These are phyloP conservation scores for Ceratosolen fusciceps DNA, from an alignment of 1,140 invertebrate genomes.

Conservation along the genomic window DNA sequence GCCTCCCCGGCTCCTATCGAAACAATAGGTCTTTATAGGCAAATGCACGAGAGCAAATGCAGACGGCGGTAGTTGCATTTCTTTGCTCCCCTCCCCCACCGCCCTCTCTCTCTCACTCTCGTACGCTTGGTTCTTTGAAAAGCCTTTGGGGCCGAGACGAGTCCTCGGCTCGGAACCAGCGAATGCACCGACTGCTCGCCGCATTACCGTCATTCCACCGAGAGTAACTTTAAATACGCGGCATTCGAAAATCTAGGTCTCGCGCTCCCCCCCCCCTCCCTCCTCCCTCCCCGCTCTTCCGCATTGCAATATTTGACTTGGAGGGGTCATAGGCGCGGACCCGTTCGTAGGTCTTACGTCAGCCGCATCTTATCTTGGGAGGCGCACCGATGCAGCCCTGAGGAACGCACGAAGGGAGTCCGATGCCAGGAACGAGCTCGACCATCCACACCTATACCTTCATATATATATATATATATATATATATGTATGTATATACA, in stretches of 20 bases:
- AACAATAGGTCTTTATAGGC: not conserved
- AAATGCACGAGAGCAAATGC: not conserved
- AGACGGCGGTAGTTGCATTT: not conserved
- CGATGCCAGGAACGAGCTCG: not conserved
- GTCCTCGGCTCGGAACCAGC: not conserved
- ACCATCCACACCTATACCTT: no score
- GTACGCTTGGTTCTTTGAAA: not conserved
- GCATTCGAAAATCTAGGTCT: not conserved
- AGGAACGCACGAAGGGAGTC: no score
- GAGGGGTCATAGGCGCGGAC: not conserved
- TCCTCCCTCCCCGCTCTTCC: no score
- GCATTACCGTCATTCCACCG: not conserved
- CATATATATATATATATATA: no score
- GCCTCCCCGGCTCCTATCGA: no score
- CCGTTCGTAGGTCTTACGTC: not conserved
- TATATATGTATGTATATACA: no score
- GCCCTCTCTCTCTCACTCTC: no score
- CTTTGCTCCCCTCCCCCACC: no score
- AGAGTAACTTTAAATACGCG: not conserved
- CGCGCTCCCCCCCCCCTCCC: rapidly evolving
- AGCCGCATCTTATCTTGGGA: no score
- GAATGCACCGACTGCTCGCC: not conserved
- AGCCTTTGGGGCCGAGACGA: not conserved
- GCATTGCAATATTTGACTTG: not conserved
- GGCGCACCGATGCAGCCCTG: no score